phyloP scores from a whole-genome alignment of 2,113 vertebrate genomes.

The Machaerirhynchus nigripectus region DNA sequence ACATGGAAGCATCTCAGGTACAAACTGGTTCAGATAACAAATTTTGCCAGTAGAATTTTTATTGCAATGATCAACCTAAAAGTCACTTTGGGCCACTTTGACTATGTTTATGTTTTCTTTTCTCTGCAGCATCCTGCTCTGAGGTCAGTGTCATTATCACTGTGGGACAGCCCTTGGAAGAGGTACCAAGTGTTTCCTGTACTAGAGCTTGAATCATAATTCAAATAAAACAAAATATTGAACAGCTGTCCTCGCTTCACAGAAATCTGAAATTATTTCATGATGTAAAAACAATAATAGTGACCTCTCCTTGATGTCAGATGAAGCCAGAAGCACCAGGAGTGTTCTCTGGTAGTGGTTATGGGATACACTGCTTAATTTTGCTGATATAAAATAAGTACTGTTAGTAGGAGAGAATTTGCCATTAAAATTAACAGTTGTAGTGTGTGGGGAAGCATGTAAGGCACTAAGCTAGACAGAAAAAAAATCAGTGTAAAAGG shows the following conservation, averaged over 20 bases:
- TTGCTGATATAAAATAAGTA: neutral
- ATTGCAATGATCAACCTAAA: neutral
- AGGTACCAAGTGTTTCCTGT: neutral
- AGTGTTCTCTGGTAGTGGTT: accelerated
- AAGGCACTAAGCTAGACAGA: neutral
- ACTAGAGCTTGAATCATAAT: neutral
- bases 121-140: neutral
- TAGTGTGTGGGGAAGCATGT: neutral
- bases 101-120: neutral
- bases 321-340: neutral
- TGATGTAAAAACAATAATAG: neutral
- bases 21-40: neutral
- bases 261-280: neutral
- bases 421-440: neutral
- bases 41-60: neutral
- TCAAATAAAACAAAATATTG: neutral
- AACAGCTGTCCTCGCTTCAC: neutral
- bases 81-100: neutral
- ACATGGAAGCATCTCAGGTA: neutral
- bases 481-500: neutral
- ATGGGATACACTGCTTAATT: neutral
- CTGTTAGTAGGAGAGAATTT: neutral
- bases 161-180: neutral
- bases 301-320: neutral
- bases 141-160: neutral